Base-by-base conservation (phyloP, 1,140 invertebrate species). In the Asbolus verrucosus region DNA sequence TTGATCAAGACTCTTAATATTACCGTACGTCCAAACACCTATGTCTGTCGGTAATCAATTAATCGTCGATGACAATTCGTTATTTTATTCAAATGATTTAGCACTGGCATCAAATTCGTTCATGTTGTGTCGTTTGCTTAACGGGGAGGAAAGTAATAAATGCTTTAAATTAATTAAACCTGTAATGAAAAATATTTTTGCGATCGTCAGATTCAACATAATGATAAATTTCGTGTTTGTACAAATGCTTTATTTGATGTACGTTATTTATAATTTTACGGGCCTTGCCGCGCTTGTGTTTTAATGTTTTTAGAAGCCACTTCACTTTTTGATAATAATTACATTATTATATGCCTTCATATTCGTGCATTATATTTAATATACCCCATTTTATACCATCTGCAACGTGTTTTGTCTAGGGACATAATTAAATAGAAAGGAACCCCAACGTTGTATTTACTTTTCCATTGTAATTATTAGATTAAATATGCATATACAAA, bases 401-500 rank as follows among this genome's bases (percentile, higher is more conserved):
- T 46, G 41, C 41, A 46, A 46, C 21, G 46, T 54, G 46, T 63
- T 63, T 62, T 19, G 61, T 63, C 61, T 41, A 63, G 61, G 61
- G 61, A 63, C 39, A 6, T 41, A 63, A 63, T 63, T 67, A 67
- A 54, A 67, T 54, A 54, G 46, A 54, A 54, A 54, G 30, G 16
- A 54, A 43, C 41, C 31, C 39, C 30, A 46, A 36, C 24, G 41
- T 36, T 41, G 8, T 67, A 50, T 67, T 67, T 67, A 36, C 43
- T 36, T 67, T 67, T 50, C 39, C 41, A 33, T 30, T 36, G 65
- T 67, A 67, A 67, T 67, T 67, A 67, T 54, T 67, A 18, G 24
- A 67, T 67, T 33, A 67, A 67, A 67, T 46, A 67, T 67, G 31
- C 65, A 67, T 67, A 13, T 21, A 67, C 65, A 67, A 54, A 67